These are phyloP conservation scores for Poecilia wingei DNA, from an alignment of 2,797 vertebrate species.

Conservation along the genomic window DNA sequence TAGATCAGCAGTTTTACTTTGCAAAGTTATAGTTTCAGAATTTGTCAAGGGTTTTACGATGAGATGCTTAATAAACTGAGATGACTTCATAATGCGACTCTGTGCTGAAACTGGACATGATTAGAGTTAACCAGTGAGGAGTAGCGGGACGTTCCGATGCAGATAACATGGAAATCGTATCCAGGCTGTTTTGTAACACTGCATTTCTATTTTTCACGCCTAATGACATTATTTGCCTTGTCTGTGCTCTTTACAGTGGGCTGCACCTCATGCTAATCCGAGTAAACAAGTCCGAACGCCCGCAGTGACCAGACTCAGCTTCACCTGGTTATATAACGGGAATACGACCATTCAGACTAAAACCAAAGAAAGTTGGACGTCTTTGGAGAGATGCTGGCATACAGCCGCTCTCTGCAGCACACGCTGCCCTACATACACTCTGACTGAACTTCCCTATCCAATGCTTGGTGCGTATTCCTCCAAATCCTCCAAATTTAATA, in stretches of 20 bases:
- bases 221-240: neutral
- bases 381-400: slow-evolving; percentile 32
- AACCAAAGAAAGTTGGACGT: slow-evolving; percentile 7
- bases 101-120: neutral
- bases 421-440: slow-evolving; percentile 68
- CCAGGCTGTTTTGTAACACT: neutral
- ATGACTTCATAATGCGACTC: neutral
- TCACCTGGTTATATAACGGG: slow-evolving; percentile 61
- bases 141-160: neutral
- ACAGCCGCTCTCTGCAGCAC: slow-evolving; percentile 53
- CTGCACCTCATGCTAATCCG: neutral
- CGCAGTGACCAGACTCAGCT: slow-evolving; percentile 34
- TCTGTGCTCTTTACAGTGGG: neutral
- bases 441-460: slow-evolving; percentile 41
- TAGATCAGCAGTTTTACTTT: neutral
- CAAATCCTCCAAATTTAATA: neutral
- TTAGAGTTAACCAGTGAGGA: neutral
- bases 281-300: neutral
- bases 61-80: neutral
- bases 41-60: neutral
- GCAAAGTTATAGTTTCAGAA: too few relatives aligned
- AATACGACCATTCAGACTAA: neutral
- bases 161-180: neutral
- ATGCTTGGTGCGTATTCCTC: neutral
- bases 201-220: neutral